phyloP scores from a whole-genome alignment of 2,113 vertebrate genomes.

The Takifugu bimaculatus region DNA sequence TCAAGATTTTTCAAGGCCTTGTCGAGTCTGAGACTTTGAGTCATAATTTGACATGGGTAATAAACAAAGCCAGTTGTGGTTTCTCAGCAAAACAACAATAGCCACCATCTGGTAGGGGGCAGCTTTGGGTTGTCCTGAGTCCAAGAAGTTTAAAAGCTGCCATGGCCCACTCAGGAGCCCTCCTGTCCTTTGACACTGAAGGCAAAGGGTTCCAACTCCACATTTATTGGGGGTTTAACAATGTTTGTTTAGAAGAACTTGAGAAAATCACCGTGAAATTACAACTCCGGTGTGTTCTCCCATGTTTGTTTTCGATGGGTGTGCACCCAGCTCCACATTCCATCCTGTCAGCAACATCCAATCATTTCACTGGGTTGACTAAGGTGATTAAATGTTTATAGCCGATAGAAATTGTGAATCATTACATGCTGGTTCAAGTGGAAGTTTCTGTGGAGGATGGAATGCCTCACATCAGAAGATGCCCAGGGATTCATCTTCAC shows the following conservation, averaged over 20 bases:
- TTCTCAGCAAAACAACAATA: neutral
- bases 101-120: neutral
- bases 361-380: conserved; percentile 1
- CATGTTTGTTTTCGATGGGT: conserved; percentile 4
- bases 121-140: neutral
- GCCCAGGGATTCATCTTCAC: conserved; percentile 13
- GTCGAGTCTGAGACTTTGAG: neutral
- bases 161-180: conserved; percentile 10
- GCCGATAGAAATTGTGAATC: neutral
- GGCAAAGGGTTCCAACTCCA: conserved; percentile 29
- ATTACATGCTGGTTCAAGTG: conserved; percentile 6
- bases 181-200: conserved; percentile 26
- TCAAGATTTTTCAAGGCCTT: neutral
- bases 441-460: conserved; percentile 8
- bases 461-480: no score
- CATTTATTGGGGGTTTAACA: conserved; percentile 2
- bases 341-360: conserved; percentile 10
- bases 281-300: neutral
- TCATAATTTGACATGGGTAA: neutral
- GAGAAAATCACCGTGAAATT: conserved; percentile 11
- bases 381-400: neutral
- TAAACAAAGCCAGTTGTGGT: neutral
- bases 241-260: neutral
- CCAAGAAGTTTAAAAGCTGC: conserved; percentile 1
- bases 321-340: neutral